Base-by-base conservation (phyloP, 2,888 invertebrate species). In the Pristionchus arcanus region DNA sequence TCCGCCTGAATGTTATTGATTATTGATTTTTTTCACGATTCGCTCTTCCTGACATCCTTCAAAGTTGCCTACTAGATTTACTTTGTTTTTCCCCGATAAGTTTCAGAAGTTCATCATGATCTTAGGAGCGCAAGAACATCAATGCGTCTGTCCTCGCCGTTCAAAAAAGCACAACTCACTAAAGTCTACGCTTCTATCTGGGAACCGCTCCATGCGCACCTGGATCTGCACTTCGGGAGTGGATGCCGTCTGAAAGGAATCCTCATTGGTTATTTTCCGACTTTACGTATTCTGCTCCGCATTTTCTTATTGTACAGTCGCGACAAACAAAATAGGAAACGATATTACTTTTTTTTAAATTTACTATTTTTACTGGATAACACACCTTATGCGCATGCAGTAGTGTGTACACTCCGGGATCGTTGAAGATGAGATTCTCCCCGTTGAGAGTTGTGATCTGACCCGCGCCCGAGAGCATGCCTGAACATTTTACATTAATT, bases 381-480 rank as follows among this genome's bases (percentile, higher is more conserved):
- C n/a, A 37, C 21, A 89, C 89, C 42, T 74, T 87, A n/a, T 91
- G 94, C 34, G 94, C 92, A 89, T 93, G 92, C n/a, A 97, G 97
- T 91, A 98, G 95, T 0, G 97, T 97, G 95, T 97, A 98, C 96
- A 98, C 98, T 59, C 91, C 91, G 96, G 97, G 97, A 49, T 98
- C 98, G 94, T 98, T 98, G 96, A 98, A 98, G 0, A 98, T 98
- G 95, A 98, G 98, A 90, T 97, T 97, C 49, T 97, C 96, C 91
- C 97, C 97, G 94, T 98, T 98, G 95, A 98, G 98, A 0, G 98
- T 98, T 28, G 97, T 96, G 91, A 98, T 96, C 95, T 98, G 98
- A 0, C 98, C 98, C 95, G 98, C 98, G 25, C 98, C 98, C 94
- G 97, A 98, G 63, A 98, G 97, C 25, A 97, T 97, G 0, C 97